Evolutionary conservation across 1,140 invertebrate genomes (phyloP).

Genomic region (Paralvinella palmiformis): DNA sequence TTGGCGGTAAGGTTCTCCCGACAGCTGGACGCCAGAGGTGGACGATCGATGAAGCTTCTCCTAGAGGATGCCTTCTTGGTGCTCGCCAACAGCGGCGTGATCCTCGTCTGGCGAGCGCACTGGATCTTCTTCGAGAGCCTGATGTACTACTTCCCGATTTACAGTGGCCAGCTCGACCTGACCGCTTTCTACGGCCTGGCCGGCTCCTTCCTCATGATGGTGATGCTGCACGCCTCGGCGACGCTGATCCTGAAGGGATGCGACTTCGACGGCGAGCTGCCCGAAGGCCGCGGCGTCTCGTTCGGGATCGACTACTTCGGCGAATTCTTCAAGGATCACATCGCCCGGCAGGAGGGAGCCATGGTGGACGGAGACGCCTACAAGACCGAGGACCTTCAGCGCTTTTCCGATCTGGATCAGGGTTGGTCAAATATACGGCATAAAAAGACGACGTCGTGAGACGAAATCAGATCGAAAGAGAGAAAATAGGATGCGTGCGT

Average conservation of each 20-base stretch:
- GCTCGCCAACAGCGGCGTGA: conserved; percentile 11
- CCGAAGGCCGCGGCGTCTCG: conserved; percentile 5
- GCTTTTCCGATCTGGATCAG: no score
- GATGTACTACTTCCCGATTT: conserved; percentile 7
- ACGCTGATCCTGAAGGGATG: conserved; percentile 11
- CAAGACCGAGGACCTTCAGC: no score
- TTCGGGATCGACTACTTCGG: conserved; percentile 9
- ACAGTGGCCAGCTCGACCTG: not conserved
- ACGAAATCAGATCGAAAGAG: no score
- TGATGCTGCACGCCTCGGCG: conserved; percentile 11
- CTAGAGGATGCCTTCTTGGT: conserved; percentile 14
- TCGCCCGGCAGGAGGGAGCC: not conserved
- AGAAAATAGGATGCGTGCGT: no score
- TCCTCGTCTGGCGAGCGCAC: conserved; percentile 11
- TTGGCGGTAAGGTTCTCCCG: no score
- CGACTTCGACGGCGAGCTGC: conserved; percentile 8
- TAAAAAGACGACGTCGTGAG: no score
- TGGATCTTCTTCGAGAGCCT: conserved; percentile 13
- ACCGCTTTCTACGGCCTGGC: conserved; percentile 2
- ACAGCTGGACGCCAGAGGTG: no score
- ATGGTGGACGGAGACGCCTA: no score
- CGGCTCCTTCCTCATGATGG: conserved; percentile 10
- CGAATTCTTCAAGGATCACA: conserved; percentile 14
- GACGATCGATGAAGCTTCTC: not conserved
- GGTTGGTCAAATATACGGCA: no score